These are phyloP conservation scores for Psococerastis gibbosa DNA, from an alignment of 2,888 invertebrate genomes.

Conservation along the genomic window DNA sequence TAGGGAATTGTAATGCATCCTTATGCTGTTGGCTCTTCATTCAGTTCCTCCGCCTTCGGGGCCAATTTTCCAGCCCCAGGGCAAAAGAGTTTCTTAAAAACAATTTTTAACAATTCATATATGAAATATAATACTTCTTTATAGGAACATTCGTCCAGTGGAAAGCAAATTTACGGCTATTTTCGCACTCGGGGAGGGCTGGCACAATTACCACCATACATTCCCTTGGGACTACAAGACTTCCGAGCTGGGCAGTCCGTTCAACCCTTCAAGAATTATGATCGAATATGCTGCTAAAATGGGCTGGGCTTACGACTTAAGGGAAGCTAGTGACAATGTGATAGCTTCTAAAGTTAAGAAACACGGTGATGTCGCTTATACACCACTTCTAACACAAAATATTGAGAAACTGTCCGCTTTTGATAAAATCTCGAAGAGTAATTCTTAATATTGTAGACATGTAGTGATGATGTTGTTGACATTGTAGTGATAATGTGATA, in stretches of 20 bases:
- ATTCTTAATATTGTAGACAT: no score
- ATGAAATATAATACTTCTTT: neutral
- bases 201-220: conserved; percentile 37
- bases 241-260: conserved; percentile 28
- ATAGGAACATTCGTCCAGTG: conserved; percentile 25
- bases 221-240: conserved; percentile 35
- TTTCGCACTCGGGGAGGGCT: conserved; percentile 29
- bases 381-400: no score
- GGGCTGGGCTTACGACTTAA: conserved; percentile 45
- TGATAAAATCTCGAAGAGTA: no score
- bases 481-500: conserved; percentile 42
- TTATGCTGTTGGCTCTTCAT: no score
- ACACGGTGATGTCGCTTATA: conserved; percentile 23
- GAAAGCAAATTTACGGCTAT: no score
- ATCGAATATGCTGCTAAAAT: conserved; percentile 39
- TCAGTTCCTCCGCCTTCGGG: no score
- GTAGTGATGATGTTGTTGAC: no score
- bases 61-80: no score
- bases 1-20: no score
- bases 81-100: no score
- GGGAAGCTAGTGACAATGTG: conserved; percentile 35
- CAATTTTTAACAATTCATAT: no score
- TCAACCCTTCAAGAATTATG: conserved; percentile 39
- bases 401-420: no score
- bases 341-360: conserved; percentile 27